Evolutionary conservation across 2,113 vertebrate species (phyloP), one percentile per base, ranked within the genome.

Genomic region (Brachyhypopomus gauderio): DNA sequence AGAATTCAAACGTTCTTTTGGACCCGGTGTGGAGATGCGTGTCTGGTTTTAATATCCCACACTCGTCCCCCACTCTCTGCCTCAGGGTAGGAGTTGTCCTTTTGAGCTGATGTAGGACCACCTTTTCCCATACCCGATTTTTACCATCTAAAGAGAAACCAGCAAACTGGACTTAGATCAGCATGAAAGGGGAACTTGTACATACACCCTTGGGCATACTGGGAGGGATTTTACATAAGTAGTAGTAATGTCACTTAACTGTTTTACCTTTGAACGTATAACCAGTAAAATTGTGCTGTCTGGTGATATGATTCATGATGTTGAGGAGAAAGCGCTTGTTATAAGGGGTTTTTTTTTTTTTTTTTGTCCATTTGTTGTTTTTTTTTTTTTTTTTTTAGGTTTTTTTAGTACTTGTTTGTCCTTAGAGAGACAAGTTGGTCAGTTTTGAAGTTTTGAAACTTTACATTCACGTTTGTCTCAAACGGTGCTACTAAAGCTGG

Each of bases 401-500:
- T 20, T 48, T 69, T 45, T 62, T 41, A 60, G 70, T 78, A 59
- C 63, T 70, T 81, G 55, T 85, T 72, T 60, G 67, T 62, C 72
- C 41, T 55, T 48, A 64, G 60, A 22, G 41, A 69, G 52, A 52
- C 16, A 8, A 78, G 70, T 70, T 22, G 16, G 55, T 52, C 59
- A 12, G 7, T 76, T 78, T 71, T 71, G 11, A 78, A n/a, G n/a
- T n/a, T 81, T 75, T 36, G n/a, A 63, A 69, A 66, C 45, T 72
- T 78, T 69, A 78, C 71, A 77, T 81, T 80, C 55, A 60, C 45
- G 22, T 56, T 76, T 63, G 66, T 84, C 72, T 79, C 80, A 77
- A 72, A 85, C 58, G 86, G 84, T 86, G 86, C 82, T 87, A 75
- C 72, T 48, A 66, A 78, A 76, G 77, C 71, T 79, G 75, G 62